Percentiles rank a stretch among this genome's conserved stretches.
Conservation (phyloP, 2,888 invertebrate species). For the Lasioglossum villosulum region DNA sequence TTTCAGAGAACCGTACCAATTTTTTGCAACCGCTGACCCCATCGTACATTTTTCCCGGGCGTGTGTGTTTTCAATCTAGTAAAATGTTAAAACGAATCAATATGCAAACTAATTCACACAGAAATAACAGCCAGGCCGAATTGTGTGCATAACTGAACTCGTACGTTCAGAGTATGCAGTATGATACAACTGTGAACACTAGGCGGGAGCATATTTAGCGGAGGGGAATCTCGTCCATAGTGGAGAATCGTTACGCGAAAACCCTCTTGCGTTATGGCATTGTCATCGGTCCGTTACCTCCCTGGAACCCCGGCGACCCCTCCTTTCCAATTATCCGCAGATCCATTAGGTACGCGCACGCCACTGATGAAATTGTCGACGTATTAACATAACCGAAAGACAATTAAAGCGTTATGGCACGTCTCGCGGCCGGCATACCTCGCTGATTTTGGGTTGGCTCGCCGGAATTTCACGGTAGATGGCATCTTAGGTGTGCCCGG, state of each 20-base stretch:
- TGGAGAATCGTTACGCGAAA: constrained; percentile 68
- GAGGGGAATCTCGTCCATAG: constrained; percentile 51
- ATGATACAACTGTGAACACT: constrained; percentile 20
- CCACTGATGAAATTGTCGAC: constrained; percentile 78
- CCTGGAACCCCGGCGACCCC: constrained; percentile 47
- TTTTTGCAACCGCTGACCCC: background rate
- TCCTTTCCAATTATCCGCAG: constrained; percentile 78
- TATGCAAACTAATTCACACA: constrained; percentile 23
- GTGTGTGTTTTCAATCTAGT: background rate
- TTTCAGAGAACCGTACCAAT: background rate
- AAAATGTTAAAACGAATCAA: background rate
- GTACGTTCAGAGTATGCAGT: constrained; percentile 16
- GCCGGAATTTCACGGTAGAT: constrained; percentile 44
- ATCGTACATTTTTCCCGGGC: background rate
- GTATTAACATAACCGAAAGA: constrained; percentile 81
- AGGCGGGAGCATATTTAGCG: constrained; percentile 44
- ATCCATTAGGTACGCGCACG: constrained; percentile 79
- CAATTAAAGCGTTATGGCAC: constrained; percentile 76
- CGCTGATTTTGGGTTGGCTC: constrained; percentile 42
- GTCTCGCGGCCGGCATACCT: constrained; percentile 37
- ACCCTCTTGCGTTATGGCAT: constrained; percentile 72
- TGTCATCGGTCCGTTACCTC: constrained; percentile 69
- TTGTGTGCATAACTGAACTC: constrained; percentile 9
- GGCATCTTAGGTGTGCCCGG: constrained; percentile 34
- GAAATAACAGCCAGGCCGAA: constrained; percentile 23